phyloP scores from a whole-genome alignment of 2,888 invertebrate genomes.

The Drosophila paranaensis region DNA sequence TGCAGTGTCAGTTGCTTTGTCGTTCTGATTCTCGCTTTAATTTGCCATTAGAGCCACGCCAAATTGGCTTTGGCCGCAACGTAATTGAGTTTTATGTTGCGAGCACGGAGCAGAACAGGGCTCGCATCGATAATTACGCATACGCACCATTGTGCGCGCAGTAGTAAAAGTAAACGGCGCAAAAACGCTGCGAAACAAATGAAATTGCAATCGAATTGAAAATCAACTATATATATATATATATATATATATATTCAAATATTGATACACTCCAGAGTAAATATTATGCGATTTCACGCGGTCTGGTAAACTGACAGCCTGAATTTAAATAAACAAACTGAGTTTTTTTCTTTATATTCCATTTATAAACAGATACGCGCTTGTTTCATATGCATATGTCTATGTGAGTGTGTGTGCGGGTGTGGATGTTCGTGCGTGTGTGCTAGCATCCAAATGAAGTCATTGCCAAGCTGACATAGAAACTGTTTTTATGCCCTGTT shows the following conservation, averaged over 20 bases:
- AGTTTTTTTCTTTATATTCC: conserved; percentile 48
- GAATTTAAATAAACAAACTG: conserved; percentile 45
- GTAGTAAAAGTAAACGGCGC: neutral
- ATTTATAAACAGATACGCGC: conserved; percentile 14
- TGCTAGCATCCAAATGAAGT: conserved; percentile 58
- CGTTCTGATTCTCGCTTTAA: conserved; percentile 36
- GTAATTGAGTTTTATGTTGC: conserved; percentile 67
- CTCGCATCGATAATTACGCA: conserved; percentile 39
- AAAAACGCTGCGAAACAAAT: neutral
- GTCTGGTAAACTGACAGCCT: conserved; percentile 30
- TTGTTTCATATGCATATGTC: conserved; percentile 3
- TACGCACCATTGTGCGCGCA: conserved; percentile 25
- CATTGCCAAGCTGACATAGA: conserved; percentile 58
- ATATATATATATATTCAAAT: conserved; percentile 5
- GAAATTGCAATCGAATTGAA: conserved; percentile 37
- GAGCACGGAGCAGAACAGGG: neutral
- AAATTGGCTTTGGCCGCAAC: conserved; percentile 47
- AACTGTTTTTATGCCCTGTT: conserved; percentile 9
- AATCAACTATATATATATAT: conserved; percentile 5
- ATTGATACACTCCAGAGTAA: conserved; percentile 19
- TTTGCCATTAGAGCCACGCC: conserved; percentile 37
- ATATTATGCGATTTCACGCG: conserved; percentile 28
- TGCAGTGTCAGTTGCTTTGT: conserved; percentile 21
- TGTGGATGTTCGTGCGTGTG: neutral
- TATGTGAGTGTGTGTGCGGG: neutral